phyloP scores from a whole-genome alignment of 2,888 invertebrate genomes.

The Chaetogeoica ovagalla region DNA sequence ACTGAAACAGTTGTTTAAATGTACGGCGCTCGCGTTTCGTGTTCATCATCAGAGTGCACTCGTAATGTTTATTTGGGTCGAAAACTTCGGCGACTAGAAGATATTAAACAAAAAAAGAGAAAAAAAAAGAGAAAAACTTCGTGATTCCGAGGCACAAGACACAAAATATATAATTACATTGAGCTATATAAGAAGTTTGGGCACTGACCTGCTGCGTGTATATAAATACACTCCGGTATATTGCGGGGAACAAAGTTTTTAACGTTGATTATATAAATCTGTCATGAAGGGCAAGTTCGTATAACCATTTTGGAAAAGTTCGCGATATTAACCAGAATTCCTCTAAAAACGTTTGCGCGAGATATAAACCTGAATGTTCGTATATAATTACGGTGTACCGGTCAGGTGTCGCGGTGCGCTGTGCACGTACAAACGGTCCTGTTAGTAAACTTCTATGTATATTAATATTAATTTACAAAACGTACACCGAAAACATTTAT shows the following conservation, averaged over 20 bases:
- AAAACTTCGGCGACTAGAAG: slow-evolving; percentile 29
- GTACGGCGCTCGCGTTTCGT: not conserved
- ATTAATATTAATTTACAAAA: no score
- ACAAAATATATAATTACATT: slow-evolving; percentile 37
- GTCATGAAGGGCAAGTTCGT: slow-evolving; percentile 30
- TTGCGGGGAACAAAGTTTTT: slow-evolving; percentile 31
- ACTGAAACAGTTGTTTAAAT: slow-evolving; percentile 36
- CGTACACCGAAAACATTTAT: no score
- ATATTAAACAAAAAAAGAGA: slow-evolving; percentile 38
- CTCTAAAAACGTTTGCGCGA: slow-evolving; percentile 19
- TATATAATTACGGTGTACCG: slow-evolving; percentile 10
- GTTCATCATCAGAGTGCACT: slow-evolving; percentile 41
- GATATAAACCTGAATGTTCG: slow-evolving; percentile 17
- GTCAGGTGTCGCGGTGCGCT: no score
- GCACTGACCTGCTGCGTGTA: slow-evolving; percentile 29
- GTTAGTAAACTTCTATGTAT: slow-evolving; percentile 25
- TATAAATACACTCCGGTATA: not conserved
- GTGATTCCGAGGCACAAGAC: slow-evolving; percentile 15
- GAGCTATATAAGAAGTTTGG: slow-evolving; percentile 34
- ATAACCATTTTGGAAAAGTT: slow-evolving; percentile 37
- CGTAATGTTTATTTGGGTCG: slow-evolving; percentile 30
- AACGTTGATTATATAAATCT: slow-evolving; percentile 45
- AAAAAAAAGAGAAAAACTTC: no score
- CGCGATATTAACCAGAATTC: slow-evolving; percentile 32
- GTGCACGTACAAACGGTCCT: not conserved